Base-by-base conservation (phyloP, 2,888 invertebrate genomes). In the Melipona beecheii region DNA sequence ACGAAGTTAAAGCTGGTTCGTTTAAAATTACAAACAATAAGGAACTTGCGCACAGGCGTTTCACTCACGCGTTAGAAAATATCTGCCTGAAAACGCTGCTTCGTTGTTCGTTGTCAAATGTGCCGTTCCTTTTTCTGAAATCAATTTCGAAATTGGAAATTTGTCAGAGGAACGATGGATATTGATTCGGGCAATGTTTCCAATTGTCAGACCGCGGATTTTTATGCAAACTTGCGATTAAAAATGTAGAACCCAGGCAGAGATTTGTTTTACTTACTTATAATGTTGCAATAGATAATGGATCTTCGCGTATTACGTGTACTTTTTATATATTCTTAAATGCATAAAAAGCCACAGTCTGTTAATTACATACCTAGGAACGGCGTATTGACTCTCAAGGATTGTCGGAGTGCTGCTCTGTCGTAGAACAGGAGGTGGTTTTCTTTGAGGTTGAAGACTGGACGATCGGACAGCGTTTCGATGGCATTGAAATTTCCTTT, bases 341-440 rank as follows among this genome's bases (percentile, higher is more conserved):
- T 43, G 36, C 43, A 43, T 43, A 9, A 9, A 43, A 43, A 43
- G 11, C 43, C 43, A 9, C 43, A 43, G 9, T 43, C 43, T 43
- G 43, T 43, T 9, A 9, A 9, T 43, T 36, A 73, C 13, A 73
- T 80, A 92, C 88, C 90, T 90, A 0, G 88, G 84, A 21, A 80
- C 75, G 5, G 84, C 74, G 43, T 89, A 86, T 74, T 82, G 86
- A 36, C 88, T 86, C 50, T 93, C 92, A 0, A 92, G 86, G 64
- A 94, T 94, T 11, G 94, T 95, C 1, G 95, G 95, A 15, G 95
- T 95, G 19, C 95, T 95, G 49, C 92, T 94, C 89, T 95, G 95
- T 49, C 95, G 93, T 24, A 94, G 91, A 62, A 96, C 95, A 1
- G 95, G 94, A 62, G 94, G 93, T 81, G 95, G 95, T 78, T 90